A percentile compares a stretch with the other conserved stretches of the same genome.
phyloP scores from a whole-genome alignment of 2,888 invertebrate genomes.

The Polia nebulosa region DNA sequence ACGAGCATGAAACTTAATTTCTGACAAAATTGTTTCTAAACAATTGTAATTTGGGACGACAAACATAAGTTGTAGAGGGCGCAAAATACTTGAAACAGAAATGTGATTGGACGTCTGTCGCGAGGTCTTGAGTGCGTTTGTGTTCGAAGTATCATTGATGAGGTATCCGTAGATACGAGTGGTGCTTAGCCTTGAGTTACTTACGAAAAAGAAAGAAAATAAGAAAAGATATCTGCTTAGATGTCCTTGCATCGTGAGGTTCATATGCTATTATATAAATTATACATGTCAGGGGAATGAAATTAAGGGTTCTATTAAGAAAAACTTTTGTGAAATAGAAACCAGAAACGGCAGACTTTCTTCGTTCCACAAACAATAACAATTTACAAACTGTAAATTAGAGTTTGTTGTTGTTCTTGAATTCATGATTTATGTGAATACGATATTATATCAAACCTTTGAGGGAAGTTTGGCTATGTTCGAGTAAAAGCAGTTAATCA shows the following conservation, averaged over 20 bases:
- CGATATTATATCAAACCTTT: conserved; percentile 26
- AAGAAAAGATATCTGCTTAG: conserved; percentile 13
- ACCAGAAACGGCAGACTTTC: conserved; percentile 38
- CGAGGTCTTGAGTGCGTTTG: conserved; percentile 37
- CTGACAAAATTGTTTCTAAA: conserved; percentile 44
- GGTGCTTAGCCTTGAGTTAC: conserved; percentile 27
- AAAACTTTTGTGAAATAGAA: conserved; percentile 35
- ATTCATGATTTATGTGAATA: conserved; percentile 55
- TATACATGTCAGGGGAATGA: background rate
- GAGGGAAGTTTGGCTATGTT: too few species aligned
- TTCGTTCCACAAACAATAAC: conserved; percentile 40
- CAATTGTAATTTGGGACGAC: conserved; percentile 45
- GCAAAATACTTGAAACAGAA: conserved; percentile 39
- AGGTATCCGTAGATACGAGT: conserved; percentile 44
- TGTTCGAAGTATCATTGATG: conserved; percentile 54
- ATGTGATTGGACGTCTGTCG: conserved; percentile 33
- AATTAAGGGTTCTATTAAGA: background rate
- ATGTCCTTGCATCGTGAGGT: background rate
- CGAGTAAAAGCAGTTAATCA: too few species aligned
- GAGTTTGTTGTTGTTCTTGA: conserved; percentile 51
- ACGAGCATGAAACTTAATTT: conserved; percentile 46
- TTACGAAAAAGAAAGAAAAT: conserved; percentile 16
- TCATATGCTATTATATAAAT: conserved; percentile 1
- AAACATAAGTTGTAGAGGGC: conserved; percentile 31
- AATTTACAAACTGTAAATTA: conserved; percentile 39